Conservation (phyloP, 64 coral and sea anemone genomes). For the Porites australiensis region DNA sequence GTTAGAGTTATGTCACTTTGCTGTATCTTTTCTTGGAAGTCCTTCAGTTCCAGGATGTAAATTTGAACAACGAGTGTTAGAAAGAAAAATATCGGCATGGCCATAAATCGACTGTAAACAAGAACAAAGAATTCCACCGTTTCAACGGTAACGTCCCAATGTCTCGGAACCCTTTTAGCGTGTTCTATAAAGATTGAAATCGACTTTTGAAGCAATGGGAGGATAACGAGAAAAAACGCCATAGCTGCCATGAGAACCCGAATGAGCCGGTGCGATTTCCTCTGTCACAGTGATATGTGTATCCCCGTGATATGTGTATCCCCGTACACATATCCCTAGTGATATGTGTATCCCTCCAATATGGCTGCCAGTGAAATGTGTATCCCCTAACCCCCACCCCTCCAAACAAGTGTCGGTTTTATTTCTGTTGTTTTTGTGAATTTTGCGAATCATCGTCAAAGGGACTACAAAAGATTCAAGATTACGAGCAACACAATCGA, state of each 20-base stretch:
- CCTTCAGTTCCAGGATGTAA: slow-evolving; percentile 63
- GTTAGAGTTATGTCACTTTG: slow-evolving; percentile 3
- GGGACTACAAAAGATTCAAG: no score
- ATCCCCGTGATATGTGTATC: no score
- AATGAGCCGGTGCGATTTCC: slow-evolving; percentile 11
- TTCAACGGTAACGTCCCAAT: slow-evolving; percentile 73
- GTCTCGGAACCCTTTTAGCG: slow-evolving; percentile 47
- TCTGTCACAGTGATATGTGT: no score
- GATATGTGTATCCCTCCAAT: no score
- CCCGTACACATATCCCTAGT: no score
- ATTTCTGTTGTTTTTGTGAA: no score
- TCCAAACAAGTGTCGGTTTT: no score
- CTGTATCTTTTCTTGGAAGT: slow-evolving; percentile 35
- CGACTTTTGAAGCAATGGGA: slow-evolving; percentile 70
- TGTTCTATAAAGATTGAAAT: slow-evolving; percentile 77
- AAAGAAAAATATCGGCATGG: slow-evolving; percentile 81
- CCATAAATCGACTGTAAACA: slow-evolving; percentile 70
- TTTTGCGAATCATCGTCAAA: no score
- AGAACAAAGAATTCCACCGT: slow-evolving; percentile 77
- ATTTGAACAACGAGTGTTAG: slow-evolving; percentile 58
- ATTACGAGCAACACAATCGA: no score
- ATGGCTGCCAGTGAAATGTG: no score
- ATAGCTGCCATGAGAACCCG: slow-evolving; percentile 61
- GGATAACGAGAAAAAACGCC: slow-evolving; percentile 55
- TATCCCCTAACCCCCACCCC: no score